Conservation (phyloP, 2,797 vertebrate species). For the Vireo griseus region DNA sequence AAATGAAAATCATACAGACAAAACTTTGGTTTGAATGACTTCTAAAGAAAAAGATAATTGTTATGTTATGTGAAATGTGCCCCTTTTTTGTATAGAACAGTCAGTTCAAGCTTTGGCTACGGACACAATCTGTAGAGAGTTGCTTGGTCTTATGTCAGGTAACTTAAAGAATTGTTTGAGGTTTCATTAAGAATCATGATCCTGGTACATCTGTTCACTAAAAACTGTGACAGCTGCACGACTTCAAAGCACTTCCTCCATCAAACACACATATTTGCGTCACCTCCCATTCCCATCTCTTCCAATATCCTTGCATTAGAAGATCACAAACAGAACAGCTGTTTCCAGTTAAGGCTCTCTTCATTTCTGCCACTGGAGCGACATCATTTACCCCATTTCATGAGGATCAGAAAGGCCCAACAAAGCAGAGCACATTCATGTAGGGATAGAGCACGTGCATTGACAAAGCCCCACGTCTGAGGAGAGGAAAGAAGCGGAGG, state of each 20-base stretch:
- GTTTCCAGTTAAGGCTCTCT: conserved; percentile 13
- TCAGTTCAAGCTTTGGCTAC: not conserved
- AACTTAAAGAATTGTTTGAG: conserved; percentile 1
- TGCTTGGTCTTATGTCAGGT: not conserved
- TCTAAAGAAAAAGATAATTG: not conserved
- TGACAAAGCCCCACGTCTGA: not conserved
- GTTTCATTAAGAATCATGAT: conserved; percentile 12
- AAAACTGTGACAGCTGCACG: conserved; percentile 45
- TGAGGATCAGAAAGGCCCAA: not conserved
- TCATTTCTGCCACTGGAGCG: not conserved
- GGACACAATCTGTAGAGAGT: not conserved
- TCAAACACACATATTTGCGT: not conserved
- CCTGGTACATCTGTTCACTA: conserved; percentile 30
- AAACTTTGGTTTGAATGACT: not conserved
- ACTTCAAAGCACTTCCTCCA: conserved; percentile 63
- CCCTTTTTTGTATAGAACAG: not conserved
- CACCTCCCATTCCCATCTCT: conserved; percentile 15
- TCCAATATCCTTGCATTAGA: conserved; percentile 22
- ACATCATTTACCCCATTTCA: not conserved
- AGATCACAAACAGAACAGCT: conserved; percentile 46
- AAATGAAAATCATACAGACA: not conserved
- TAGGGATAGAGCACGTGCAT: fast-evolving
- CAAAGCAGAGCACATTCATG: not conserved
- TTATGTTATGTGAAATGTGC: not conserved
- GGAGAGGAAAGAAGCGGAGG: not conserved